phyloP scores from a whole-genome alignment of 2,797 vertebrate species.

The Hapalemur alaotrensis region DNA sequence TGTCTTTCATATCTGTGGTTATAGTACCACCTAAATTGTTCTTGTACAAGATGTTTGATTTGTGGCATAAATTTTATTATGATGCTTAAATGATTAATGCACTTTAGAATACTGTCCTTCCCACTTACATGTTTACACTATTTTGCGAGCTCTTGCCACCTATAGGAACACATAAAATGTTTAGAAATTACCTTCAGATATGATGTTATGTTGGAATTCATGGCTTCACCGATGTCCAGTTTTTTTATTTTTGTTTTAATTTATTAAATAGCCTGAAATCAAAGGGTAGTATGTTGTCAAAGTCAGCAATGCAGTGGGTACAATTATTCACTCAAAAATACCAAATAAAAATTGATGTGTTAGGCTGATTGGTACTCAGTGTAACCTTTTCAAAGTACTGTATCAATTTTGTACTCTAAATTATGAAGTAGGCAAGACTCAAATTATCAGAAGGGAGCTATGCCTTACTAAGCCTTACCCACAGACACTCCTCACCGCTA shows the following conservation, averaged over 20 bases:
- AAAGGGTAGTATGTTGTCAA: not conserved
- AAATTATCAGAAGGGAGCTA: not conserved
- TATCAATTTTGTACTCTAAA: not conserved
- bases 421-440: not conserved
- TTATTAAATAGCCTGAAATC: not conserved
- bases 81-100: not conserved
- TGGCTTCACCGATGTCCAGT: not conserved
- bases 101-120: not conserved
- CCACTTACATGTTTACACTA: not conserved
- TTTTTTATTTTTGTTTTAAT: constrained; percentile 23
- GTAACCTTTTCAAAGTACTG: not conserved
- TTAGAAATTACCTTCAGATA: not conserved
- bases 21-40: not conserved
- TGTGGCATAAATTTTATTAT: not conserved
- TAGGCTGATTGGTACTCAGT: not conserved
- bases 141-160: not conserved
- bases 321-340: not conserved
- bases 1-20: not conserved
- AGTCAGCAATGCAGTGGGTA: not conserved
- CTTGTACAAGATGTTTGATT: not conserved
- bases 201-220: not conserved
- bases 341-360: not conserved
- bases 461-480: not conserved
- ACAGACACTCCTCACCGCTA: not conserved
- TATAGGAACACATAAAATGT: not conserved